phyloP scores from a whole-genome alignment of 2,888 invertebrate species.

The Lasioglossum figueresi region DNA sequence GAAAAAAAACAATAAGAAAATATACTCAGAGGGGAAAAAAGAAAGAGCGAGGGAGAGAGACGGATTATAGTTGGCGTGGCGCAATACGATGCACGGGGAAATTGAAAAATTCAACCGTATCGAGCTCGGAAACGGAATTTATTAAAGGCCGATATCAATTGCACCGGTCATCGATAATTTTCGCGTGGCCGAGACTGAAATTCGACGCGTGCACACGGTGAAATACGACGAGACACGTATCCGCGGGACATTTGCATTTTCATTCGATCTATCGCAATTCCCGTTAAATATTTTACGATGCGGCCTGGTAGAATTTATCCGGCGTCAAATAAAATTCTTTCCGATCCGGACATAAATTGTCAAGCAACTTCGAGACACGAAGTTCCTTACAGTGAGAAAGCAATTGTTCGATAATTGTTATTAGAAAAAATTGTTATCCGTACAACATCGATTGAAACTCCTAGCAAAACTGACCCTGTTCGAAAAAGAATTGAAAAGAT shows the following conservation, averaged over 20 bases:
- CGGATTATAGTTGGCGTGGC: background rate
- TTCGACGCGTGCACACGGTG: background rate
- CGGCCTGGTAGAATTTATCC: background rate
- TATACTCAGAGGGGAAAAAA: background rate
- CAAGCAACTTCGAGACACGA: no score
- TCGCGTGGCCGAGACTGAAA: background rate
- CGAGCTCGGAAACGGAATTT: background rate
- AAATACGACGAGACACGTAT: conserved; percentile 6
- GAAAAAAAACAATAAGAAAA: background rate
- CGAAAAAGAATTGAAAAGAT: no score
- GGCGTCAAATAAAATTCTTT: background rate
- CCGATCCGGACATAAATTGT: no score
- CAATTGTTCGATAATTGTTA: no score
- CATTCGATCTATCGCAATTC: conserved; percentile 10
- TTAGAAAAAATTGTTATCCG: no score
- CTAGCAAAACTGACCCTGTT: no score
- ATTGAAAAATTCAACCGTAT: background rate
- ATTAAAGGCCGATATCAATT: conserved; percentile 8
- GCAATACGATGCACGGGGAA: background rate
- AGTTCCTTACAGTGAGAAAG: no score
- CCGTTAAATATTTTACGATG: conserved; percentile 3
- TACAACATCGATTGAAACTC: no score
- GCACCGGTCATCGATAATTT: conserved; percentile 3
- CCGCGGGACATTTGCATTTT: background rate
- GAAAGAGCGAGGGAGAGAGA: background rate